Conservation (phyloP, 1,140 invertebrate species). For the Dinoponera quadriceps region DNA sequence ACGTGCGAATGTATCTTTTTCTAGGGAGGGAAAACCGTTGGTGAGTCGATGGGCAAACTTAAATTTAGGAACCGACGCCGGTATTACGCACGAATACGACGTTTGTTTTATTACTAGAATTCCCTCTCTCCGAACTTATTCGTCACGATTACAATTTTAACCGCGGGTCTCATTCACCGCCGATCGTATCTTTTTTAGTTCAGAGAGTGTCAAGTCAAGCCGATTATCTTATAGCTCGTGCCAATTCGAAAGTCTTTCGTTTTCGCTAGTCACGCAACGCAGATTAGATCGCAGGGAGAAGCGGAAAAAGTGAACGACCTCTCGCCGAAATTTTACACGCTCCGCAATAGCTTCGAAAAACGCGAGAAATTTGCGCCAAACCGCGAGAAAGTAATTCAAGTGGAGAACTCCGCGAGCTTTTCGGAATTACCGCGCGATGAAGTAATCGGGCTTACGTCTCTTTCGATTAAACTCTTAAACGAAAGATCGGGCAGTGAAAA, state of each 20-base stretch:
- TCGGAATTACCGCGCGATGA: background rate
- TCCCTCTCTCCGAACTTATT: slow-evolving; percentile 36
- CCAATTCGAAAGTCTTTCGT: slow-evolving; percentile 37
- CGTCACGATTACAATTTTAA: slow-evolving; percentile 69
- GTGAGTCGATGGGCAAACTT: slow-evolving; percentile 28
- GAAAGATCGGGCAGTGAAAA: too few species aligned
- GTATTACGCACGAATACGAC: slow-evolving; percentile 20
- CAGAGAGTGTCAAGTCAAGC: background rate
- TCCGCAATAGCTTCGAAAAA: slow-evolving; percentile 35
- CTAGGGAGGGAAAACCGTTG: too few species aligned
- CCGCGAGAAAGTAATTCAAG: slow-evolving; percentile 35
- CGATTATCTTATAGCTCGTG: slow-evolving; percentile 13
- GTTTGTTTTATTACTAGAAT: slow-evolving; percentile 62
- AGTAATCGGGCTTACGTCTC: slow-evolving; percentile 3
- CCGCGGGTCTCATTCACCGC: slow-evolving; percentile 64
- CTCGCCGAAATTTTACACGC: slow-evolving; percentile 19
- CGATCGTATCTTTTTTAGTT: background rate
- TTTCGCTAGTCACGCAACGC: slow-evolving; percentile 59
- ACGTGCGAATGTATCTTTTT: too few species aligned
- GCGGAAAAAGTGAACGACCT: slow-evolving; percentile 19
- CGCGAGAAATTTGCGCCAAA: slow-evolving; percentile 19
- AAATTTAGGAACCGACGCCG: slow-evolving; percentile 27
- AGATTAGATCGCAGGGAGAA: slow-evolving; percentile 48
- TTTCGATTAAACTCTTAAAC: background rate
- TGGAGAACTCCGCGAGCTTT: slow-evolving; percentile 14